phyloP scores from a whole-genome alignment of 1,140 invertebrate species.

The Heliconius hewitsoni region DNA sequence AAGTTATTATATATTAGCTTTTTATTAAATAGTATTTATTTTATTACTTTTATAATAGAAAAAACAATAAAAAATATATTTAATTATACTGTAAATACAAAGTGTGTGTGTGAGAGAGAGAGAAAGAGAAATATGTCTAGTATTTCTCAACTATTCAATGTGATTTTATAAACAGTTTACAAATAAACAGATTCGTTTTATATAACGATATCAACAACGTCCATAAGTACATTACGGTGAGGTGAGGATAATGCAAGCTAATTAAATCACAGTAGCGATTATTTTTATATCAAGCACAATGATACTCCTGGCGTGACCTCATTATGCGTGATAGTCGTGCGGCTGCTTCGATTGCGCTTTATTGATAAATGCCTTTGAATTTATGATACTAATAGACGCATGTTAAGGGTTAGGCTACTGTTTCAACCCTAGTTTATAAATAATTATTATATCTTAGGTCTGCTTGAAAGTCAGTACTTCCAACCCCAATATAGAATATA shows the following conservation, averaged over 20 bases:
- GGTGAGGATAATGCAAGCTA: slow-evolving; percentile 17
- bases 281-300: slow-evolving; percentile 31
- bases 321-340: slow-evolving; percentile 36
- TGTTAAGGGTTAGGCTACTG: neutral
- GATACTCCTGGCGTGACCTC: slow-evolving; percentile 34
- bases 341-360: slow-evolving; percentile 25
- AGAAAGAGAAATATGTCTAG: too few species aligned
- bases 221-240: slow-evolving; percentile 7
- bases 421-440: too few species aligned
- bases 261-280: slow-evolving; percentile 32
- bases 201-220: slow-evolving; percentile 14
- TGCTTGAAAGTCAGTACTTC: too few species aligned
- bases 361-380: slow-evolving; percentile 31
- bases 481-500: too few species aligned
- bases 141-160: neutral
- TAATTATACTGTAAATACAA: neutral
- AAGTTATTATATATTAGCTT: neutral
- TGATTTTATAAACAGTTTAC: neutral
- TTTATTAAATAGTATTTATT: neutral
- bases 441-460: too few species aligned
- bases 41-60: neutral
- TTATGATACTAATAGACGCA: slow-evolving; percentile 25
- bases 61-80: neutral
- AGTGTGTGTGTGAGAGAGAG: too few species aligned
- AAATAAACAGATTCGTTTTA: neutral